Evolutionary conservation across 2,888 invertebrate genomes (phyloP).

Genomic region (Plebejus melissa): DNA sequence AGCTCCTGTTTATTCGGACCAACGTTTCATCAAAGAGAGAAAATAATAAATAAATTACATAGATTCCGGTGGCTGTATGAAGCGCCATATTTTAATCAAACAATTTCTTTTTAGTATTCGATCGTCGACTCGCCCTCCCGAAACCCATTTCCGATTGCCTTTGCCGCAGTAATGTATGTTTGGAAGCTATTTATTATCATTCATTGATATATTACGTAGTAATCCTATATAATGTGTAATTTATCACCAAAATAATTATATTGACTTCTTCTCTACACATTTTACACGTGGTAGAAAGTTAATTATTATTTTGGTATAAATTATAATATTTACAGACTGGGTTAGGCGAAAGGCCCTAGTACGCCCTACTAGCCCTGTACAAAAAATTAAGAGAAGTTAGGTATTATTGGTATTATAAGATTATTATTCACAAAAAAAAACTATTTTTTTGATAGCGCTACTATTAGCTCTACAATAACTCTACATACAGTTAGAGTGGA

Average conservation of each 20-base stretch:
- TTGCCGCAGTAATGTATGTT: slow-evolving; percentile 38
- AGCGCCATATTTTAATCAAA: slow-evolving; percentile 36
- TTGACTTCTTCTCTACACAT: neutral
- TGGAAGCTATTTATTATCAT: slow-evolving; percentile 21
- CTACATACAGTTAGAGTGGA: no score
- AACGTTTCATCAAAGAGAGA: neutral
- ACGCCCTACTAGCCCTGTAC: no score
- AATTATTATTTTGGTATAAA: neutral
- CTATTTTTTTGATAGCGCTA: no score
- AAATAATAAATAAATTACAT: slow-evolving; percentile 9
- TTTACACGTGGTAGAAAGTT: neutral
- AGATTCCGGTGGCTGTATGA: neutral
- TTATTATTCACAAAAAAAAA: no score
- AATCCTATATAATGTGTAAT: neutral
- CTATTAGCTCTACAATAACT: no score
- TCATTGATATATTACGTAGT: slow-evolving; percentile 12
- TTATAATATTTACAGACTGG: neutral
- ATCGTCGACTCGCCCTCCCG: slow-evolving; percentile 42
- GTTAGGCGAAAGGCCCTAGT: no score
- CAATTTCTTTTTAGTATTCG: slow-evolving; percentile 48
- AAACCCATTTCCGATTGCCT: slow-evolving; percentile 45
- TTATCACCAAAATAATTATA: neutral
- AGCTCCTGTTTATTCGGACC: neutral
- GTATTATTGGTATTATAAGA: no score
- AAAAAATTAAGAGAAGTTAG: no score